phyloP scores from a whole-genome alignment of 2,888 invertebrate genomes.

The Clanis bilineata region DNA sequence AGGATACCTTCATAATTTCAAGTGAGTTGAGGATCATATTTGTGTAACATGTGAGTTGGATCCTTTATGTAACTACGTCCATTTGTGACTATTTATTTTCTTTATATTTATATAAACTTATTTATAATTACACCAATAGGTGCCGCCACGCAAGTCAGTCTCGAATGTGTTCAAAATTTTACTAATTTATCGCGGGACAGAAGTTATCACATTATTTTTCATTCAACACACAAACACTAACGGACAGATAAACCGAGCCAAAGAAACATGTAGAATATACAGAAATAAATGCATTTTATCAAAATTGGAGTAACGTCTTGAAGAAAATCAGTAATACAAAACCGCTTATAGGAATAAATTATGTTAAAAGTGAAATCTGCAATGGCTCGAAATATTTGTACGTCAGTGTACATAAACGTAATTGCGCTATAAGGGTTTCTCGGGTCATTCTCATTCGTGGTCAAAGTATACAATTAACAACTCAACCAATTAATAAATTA shows the following conservation, averaged over 20 bases:
- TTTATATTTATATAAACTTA: background rate
- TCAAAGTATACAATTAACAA: background rate
- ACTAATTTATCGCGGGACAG: constrained; percentile 3
- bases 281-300: background rate
- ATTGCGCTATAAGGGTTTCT: background rate
- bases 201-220: constrained; percentile 10
- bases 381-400: background rate
- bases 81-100: constrained; percentile 5
- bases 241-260: background rate
- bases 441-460: background rate
- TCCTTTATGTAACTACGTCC: too few relatives aligned
- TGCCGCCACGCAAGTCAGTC: constrained; percentile 2
- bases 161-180: background rate
- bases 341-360: too few relatives aligned
- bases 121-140: background rate
- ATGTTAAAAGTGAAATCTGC: background rate
- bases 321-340: too few relatives aligned
- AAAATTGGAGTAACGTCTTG: background rate
- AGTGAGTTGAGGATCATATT: too few relatives aligned
- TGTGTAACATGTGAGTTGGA: too few relatives aligned
- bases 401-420: background rate
- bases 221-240: background rate
- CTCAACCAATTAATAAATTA: background rate
- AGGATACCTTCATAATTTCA: too few relatives aligned
- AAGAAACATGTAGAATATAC: background rate